These are phyloP conservation scores for Temnothorax unifasciatus DNA, from an alignment of 2,888 invertebrate genomes.

Conservation along the genomic window DNA sequence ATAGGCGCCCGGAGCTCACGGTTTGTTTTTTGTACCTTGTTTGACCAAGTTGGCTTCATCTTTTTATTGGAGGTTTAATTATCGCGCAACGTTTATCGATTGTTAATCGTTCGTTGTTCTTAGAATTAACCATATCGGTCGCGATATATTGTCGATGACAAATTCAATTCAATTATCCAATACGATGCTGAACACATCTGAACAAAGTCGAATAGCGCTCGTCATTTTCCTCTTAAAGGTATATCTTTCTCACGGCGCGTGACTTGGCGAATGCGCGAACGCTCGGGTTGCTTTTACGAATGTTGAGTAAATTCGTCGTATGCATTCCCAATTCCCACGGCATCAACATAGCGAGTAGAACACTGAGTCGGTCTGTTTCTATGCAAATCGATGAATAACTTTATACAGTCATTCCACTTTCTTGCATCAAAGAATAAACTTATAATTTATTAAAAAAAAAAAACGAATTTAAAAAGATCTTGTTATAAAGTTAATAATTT, in stretches of 20 bases:
- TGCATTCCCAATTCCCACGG: conserved; percentile 12
- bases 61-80: background rate
- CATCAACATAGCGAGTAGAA: background rate
- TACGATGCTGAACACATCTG: background rate
- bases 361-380: background rate
- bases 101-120: conserved; percentile 3
- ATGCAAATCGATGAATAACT: conserved; percentile 3
- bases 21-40: background rate
- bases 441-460: background rate
- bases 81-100: background rate
- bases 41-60: background rate
- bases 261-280: conserved; percentile 2
- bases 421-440: conserved; percentile 10
- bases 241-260: background rate
- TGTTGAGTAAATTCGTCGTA: conserved; percentile 14
- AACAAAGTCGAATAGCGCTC: background rate
- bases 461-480: background rate
- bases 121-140: background rate
- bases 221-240: background rate
- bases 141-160: conserved; percentile 6
- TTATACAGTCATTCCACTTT: background rate
- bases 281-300: background rate
- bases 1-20: no score
- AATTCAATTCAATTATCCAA: background rate
- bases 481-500: conserved; percentile 2